Conservation (phyloP, 2,888 invertebrate genomes). For the Habroteleia sp. region DNA sequence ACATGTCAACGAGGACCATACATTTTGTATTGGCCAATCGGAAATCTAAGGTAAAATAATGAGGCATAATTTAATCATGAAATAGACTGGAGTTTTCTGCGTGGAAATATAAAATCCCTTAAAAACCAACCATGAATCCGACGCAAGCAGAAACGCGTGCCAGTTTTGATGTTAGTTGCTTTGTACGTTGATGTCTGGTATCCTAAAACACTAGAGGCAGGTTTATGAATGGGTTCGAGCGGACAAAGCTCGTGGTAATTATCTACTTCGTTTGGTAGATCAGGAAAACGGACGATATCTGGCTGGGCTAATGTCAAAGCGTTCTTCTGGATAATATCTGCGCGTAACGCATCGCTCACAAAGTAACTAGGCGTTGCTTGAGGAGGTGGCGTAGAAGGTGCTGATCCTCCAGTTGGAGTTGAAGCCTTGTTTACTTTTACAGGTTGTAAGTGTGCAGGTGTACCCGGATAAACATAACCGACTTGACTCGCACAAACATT, state of each 20-base stretch:
- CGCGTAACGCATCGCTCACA: conserved; percentile 90
- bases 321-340: conserved; percentile 89
- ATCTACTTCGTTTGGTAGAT: conserved; percentile 93
- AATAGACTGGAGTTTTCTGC: too few relatives aligned
- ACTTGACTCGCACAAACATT: conserved; percentile 72
- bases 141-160: conserved; percentile 91
- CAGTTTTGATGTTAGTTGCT: conserved; percentile 93
- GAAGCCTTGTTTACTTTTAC: conserved; percentile 81
- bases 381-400: conserved; percentile 76
- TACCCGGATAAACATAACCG: conserved; percentile 84
- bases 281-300: conserved; percentile 86
- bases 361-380: conserved; percentile 86
- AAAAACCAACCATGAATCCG: conserved; percentile 95
- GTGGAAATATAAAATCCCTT: too few relatives aligned
- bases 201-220: conserved; percentile 87
- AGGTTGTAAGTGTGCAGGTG: conserved; percentile 84
- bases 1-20: conserved; percentile 92
- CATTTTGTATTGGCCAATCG: conserved; percentile 91
- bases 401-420: conserved; percentile 72
- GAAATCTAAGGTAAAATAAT: conserved; percentile 84
- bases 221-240: conserved; percentile 86
- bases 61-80: too few relatives aligned
- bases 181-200: conserved; percentile 93
- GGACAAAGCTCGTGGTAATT: conserved; percentile 94
- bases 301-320: conserved; percentile 88